A percentile compares a stretch with the other conserved stretches of the same genome.
phyloP scores from a whole-genome alignment of 35 echinoderm and acorn worm species.

The Ptychodera flava region DNA sequence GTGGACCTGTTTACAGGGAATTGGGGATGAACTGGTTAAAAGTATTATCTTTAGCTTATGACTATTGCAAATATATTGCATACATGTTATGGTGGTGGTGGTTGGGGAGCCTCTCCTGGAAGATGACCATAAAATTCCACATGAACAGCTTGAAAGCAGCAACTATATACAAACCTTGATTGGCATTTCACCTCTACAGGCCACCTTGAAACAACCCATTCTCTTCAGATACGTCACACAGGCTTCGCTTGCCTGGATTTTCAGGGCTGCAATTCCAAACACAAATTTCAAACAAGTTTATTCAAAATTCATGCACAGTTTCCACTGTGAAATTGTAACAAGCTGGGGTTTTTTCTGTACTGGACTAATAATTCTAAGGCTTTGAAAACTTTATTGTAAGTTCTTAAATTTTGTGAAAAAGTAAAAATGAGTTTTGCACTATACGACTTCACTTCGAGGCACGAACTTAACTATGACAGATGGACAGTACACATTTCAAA shows the following conservation, averaged over 20 bases:
- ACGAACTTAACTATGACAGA: too few species aligned
- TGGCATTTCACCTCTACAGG: conserved; percentile 69
- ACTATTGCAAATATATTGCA: too few species aligned
- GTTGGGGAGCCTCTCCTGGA: too few species aligned
- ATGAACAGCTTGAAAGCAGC: too few species aligned
- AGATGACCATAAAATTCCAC: too few species aligned
- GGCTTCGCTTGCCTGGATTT: conserved; percentile 90
- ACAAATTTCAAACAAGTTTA: too few species aligned
- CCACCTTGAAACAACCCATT: conserved; percentile 61
- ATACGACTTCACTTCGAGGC: not conserved
- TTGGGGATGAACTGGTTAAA: too few species aligned
- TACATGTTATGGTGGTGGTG: too few species aligned
- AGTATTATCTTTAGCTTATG: too few species aligned
- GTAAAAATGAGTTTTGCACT: not conserved
- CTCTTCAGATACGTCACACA: conserved; percentile 62
- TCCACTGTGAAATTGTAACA: not conserved
- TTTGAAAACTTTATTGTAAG: not conserved
- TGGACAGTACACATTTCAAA: too few species aligned
- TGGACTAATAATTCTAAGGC: not conserved
- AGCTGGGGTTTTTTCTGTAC: not conserved
- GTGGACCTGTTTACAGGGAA: too few species aligned
- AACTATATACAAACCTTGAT: conserved; percentile 97
- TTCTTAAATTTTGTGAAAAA: not conserved
- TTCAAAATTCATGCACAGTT: not conserved
- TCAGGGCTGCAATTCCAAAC: conserved; percentile 28